Conservation (phyloP, 2,113 vertebrate species). For the Neoarius graeffei region DNA sequence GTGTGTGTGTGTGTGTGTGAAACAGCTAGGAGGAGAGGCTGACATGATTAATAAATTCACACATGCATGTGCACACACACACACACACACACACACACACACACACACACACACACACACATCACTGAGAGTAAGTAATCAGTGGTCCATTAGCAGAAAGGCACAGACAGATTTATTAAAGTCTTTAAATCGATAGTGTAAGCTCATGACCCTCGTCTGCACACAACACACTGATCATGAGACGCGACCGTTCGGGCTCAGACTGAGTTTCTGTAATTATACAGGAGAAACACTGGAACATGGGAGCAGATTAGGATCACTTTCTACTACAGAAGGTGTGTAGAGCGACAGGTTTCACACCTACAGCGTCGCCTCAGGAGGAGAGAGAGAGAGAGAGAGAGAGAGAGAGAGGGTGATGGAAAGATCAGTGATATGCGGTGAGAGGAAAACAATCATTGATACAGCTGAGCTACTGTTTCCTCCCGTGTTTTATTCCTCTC, state of each 20-base stretch:
- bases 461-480: no score
- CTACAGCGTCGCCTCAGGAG: no score
- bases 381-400: no score
- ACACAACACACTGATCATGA: background rate
- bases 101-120: background rate
- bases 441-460: no score
- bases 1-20: no score
- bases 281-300: background rate
- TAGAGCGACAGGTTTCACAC: background rate
- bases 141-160: background rate
- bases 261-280: background rate
- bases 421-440: no score
- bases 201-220: background rate
- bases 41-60: background rate
- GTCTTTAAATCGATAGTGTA: background rate
- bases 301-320: background rate
- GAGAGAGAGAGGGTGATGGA: no score
- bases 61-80: background rate
- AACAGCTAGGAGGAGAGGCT: background rate
- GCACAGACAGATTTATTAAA: slow-evolving; percentile 1
- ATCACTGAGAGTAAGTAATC: background rate
- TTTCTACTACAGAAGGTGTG: background rate
- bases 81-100: no score
- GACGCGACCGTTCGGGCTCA: background rate
- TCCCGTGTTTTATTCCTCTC: no score